Base-by-base conservation (phyloP, 2,888 invertebrate species). In the Meta bourneti region DNA sequence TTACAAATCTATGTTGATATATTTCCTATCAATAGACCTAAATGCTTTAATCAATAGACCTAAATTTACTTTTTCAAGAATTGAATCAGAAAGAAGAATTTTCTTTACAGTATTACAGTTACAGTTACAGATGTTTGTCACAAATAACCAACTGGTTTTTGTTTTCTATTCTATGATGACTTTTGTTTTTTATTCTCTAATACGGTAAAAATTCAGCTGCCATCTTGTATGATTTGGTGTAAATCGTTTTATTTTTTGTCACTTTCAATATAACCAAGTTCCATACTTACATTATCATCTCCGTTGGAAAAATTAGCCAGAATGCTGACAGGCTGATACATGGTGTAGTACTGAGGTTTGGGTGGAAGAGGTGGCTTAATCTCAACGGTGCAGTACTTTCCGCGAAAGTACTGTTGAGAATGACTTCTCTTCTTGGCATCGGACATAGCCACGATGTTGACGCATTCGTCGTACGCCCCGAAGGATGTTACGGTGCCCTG, bases 331-430 rank as follows among this genome's bases (percentile, higher is more conserved):
- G 92, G 92, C 51, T 92, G 85, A 13, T 89, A 89, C 89, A 92
- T 85, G 48, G 92, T 92, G 34, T 92, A 92, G 49, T 92, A 89
- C 84, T 93, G 89, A 6, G 93, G 93, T 81, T 91, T 93, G 6
- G 93, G 93, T 1, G 93, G 93, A 34, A 93, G 54, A 0, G 93
- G 93, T 0, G 93, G 92, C 61, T 87, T 91, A 54, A 93, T 92
- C 88, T 93, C 92, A n/a, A 93, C 81, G 1, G 93, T 93, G 52
- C 93, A 93, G 88, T 93, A 93, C 87, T 93, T 93, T 1, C 93
- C 93, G 6, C 93, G 86, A 49, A 92, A 93, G 90, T 90, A 92
- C 70, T 92, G 90, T 54, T 90, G 87, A 0, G 78, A 51, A 11
- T 61, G 61, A 52, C 61, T 78, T 71, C 72, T 85, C 48, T 84